phyloP scores from a whole-genome alignment of 2,888 invertebrate species.

The Flexamia atlantica region DNA sequence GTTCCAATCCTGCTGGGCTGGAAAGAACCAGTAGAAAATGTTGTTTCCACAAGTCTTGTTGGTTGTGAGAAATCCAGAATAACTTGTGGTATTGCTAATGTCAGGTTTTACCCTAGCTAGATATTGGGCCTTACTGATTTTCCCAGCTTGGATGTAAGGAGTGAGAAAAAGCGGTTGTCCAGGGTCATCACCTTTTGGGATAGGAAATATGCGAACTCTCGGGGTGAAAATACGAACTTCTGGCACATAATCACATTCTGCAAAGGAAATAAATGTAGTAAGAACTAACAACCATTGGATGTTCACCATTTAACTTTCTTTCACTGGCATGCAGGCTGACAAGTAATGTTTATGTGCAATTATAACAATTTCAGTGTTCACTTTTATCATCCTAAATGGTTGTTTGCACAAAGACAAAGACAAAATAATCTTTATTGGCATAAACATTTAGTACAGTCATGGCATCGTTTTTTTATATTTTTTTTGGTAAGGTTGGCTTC shows the following conservation, averaged over 20 bases:
- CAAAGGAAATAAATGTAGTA: neutral
- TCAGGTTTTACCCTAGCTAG: constrained; percentile 64
- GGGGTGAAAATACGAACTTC: constrained; percentile 27
- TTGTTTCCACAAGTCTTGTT: neutral
- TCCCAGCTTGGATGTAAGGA: constrained; percentile 77
- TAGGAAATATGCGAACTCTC: constrained; percentile 33
- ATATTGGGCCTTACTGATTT: constrained; percentile 74
- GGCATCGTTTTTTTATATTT: no score
- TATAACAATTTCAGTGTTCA: no score
- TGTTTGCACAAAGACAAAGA: no score
- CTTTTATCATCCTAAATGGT: no score
- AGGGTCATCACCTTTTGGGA: constrained; percentile 6
- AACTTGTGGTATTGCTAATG: constrained; percentile 72
- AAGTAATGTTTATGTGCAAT: no score
- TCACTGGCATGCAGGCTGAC: no score
- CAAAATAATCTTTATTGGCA: no score
- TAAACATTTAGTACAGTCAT: no score
- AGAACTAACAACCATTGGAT: no score
- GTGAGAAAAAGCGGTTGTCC: constrained; percentile 78
- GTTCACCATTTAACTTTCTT: no score
- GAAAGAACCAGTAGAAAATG: neutral
- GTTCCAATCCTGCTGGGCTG: no score
- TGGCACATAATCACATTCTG: constrained; percentile 23
- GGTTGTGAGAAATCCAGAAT: neutral
- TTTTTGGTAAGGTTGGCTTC: no score